Base-by-base conservation (phyloP, 2,888 invertebrate species). In the Osmoderma eremita region DNA sequence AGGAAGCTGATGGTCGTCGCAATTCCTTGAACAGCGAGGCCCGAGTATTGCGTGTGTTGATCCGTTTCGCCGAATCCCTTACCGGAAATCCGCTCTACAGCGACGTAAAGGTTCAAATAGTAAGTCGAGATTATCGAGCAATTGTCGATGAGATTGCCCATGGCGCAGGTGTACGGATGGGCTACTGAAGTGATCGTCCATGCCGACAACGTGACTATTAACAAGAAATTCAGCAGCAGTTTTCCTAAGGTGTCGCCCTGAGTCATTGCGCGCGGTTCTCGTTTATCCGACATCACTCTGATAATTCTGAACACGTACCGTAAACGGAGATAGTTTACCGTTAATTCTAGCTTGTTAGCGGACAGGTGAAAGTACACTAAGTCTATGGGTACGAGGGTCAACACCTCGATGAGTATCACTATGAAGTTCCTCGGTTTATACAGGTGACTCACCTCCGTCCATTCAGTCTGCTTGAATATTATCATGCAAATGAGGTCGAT, bases 241-340 rank as follows among this genome's bases (percentile, higher is more conserved):
- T 39, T 63, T 15, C 54, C 1, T 20, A 67, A 8, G 13, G 38
- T 50, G 15, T 49, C 42, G 2, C 15, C 36, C 13, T 54, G 30
- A 1, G 54, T 63, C 49, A 67, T 63, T 4, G 49, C 48, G 2
- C 18, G 24, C 12, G 56, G 54, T n/a, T 42, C 39, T 36, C 45
- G 36, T 17, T 54, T 62, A 10, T 62, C 63, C 30, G 65, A 63
- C 24, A 61, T 22, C 12, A 73, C 49, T n/a, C 71, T 61, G 3
- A 72, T 61, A 30, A 75, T 42, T 5, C 75, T 67, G 8, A 73
- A 48, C 3, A 67, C 50, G 36, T 72, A 71, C 10, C 75, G 54
- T n/a, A 73, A 6, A 17, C 75, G 67, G 13, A 74, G 41, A 6
- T 63, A 13, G 10, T 41, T 54, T 3, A 70, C 50, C 1, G 69